Base-by-base conservation (phyloP, 2,797 vertebrate species). In the Eulemur rubriventer region DNA sequence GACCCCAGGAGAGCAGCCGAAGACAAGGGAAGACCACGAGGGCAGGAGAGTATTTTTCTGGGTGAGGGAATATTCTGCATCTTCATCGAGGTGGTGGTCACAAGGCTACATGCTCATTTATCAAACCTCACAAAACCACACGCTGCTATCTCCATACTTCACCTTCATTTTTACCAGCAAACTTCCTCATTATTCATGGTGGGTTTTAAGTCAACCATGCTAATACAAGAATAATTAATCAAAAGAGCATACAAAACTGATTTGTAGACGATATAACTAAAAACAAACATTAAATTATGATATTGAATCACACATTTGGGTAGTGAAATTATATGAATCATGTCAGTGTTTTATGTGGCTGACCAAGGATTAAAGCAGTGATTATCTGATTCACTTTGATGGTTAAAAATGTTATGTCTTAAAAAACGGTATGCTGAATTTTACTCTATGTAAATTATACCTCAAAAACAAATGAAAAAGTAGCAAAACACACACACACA, bases 91-190 rank as follows among this genome's bases (percentile, higher is more conserved):
- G 52, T 72, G n/a, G 24, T 48, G 59, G 48, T 33, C 33, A 26
- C 30, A 3, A 16, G n/a, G 16, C 79, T n/a, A 50, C 38, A 16
- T 33, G 16, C 12, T 84, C 0, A 0, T 59, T 35, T 59, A 52
- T 81, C 61, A n/a, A 52, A 50, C 46, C 55, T n/a, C 55, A 55
- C 12, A 26, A 20, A 80, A 52, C 52, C 17, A 30, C 28, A 61
- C 6, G 12, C 59, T 61, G 59, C 83, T 97, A 96, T 97, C 88
- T 91, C 59, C 7, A 43, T 94, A 84, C 5, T 50, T 94, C 97
- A 97, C 94, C 63, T 97, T 98, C 48, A 94, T 96, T 20, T 98
- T 26, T 38, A 72, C 95, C 92, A 92, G 65, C 86, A 97, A 97
- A 96, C 86, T 89, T 73, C 57, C 35, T 95, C 95, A 89, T 76